Evolutionary conservation across 2,888 invertebrate species (phyloP).

Genomic region (Mimumesa dahlbomi): DNA sequence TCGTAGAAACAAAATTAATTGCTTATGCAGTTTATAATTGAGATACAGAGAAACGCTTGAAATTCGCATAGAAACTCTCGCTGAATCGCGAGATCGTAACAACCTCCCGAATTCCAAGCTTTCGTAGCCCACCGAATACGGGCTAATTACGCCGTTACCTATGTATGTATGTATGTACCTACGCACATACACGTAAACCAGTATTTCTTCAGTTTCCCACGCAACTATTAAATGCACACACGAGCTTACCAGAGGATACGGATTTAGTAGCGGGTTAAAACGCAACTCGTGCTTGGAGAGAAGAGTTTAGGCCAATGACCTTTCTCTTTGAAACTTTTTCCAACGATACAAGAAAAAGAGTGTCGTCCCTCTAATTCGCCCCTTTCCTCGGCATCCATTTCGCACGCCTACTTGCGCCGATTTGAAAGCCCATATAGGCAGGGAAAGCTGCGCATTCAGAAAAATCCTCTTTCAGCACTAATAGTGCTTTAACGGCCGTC

Average conservation of each 20-base stretch:
- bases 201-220: not conserved
- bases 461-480: slow-evolving; percentile 60
- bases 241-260: not conserved
- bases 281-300: not conserved
- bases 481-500: slow-evolving; percentile 57
- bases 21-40: no score
- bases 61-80: not conserved
- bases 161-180: no score
- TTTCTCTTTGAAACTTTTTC: slow-evolving; percentile 40
- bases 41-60: no score
- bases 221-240: slow-evolving; percentile 1
- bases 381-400: slow-evolving; percentile 42
- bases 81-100: no score
- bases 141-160: slow-evolving; percentile 2
- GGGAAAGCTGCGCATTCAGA: slow-evolving; percentile 45
- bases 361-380: slow-evolving; percentile 52
- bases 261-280: slow-evolving; percentile 7
- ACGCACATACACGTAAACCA: no score
- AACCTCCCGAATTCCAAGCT: not conserved
- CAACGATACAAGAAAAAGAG: slow-evolving; percentile 44
- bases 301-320: slow-evolving; percentile 44
- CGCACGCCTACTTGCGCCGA: slow-evolving; percentile 47
- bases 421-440: slow-evolving; percentile 42
- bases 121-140: not conserved
- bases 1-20: no score